Evolutionary conservation across 1,140 invertebrate species (phyloP).

Genomic region (Sitodiplosis mosellana): DNA sequence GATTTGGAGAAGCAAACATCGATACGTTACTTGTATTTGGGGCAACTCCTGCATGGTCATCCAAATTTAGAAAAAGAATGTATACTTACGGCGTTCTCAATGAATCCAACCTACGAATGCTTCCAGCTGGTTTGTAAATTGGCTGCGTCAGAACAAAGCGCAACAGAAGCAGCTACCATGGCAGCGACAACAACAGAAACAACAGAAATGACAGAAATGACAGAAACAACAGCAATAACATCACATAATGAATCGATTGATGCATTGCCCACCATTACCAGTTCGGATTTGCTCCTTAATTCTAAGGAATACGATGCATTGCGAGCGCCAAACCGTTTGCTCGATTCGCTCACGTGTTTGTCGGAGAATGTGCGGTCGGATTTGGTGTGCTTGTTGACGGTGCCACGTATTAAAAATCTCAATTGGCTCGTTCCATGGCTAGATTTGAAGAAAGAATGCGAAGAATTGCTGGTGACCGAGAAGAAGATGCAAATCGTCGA

Average conservation of each 20-base stretch:
- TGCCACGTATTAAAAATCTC: conserved; percentile 32
- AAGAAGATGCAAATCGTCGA: conserved; percentile 5
- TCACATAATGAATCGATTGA: not conserved
- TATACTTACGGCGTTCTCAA: conserved; percentile 26
- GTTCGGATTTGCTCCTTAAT: not conserved
- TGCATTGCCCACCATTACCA: not conserved
- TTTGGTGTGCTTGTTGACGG: conserved; percentile 33
- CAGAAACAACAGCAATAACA: not conserved
- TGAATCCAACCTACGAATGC: conserved; percentile 19
- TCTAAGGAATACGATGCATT: not conserved
- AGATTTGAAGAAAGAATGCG: conserved; percentile 8
- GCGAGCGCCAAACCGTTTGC: not conserved
- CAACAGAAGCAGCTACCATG: not conserved
- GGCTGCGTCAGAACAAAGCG: conserved; percentile 1
- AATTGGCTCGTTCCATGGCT: conserved; percentile 35
- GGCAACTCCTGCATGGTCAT: conserved; percentile 16
- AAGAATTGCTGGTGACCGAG: not conserved
- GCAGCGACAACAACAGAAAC: not conserved
- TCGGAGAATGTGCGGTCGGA: conserved; percentile 28
- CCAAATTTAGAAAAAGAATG: conserved; percentile 21
- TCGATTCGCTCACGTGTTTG: not conserved
- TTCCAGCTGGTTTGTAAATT: conserved; percentile 11
- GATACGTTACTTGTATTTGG: conserved; percentile 6
- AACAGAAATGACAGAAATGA: too few species aligned
- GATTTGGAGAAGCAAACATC: not conserved